A percentile compares a stretch with the other conserved stretches of the same genome.
phyloP scores from a whole-genome alignment of 2,113 vertebrate genomes.

The Suncus etruscus region DNA sequence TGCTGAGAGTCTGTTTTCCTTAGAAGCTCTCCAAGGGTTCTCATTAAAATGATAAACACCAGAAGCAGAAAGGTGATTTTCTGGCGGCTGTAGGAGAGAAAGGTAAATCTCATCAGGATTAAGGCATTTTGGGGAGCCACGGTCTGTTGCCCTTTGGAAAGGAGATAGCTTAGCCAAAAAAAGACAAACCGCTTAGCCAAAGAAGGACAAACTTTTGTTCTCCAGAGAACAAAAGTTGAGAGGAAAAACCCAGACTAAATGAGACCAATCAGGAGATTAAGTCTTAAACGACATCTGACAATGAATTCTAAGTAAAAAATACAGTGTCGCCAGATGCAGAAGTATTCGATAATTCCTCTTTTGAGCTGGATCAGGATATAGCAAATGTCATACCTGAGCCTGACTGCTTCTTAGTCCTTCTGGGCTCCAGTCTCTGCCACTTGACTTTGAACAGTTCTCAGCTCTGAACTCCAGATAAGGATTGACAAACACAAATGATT shows the following conservation, averaged over 20 bases:
- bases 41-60: slow-evolving; percentile 30
- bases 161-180: background rate
- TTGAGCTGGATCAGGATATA: background rate
- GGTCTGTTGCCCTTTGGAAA: background rate
- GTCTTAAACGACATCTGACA: background rate
- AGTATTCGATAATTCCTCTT: background rate
- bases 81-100: background rate
- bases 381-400: background rate
- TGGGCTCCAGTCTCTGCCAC: background rate
- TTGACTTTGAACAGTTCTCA: background rate
- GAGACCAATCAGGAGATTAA: background rate
- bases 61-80: background rate
- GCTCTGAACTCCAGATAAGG: background rate
- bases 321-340: background rate
- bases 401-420: fast-evolving
- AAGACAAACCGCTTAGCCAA: background rate
- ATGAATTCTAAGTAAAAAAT: background rate
- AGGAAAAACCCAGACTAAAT: background rate
- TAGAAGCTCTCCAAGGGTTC: background rate
- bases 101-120: slow-evolving; percentile 26
- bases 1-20: background rate
- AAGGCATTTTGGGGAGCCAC: background rate
- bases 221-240: background rate
- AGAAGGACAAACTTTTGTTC: no score
- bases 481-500: background rate